Conservation (phyloP, 2,113 vertebrate genomes). For the Nettapus auritus region DNA sequence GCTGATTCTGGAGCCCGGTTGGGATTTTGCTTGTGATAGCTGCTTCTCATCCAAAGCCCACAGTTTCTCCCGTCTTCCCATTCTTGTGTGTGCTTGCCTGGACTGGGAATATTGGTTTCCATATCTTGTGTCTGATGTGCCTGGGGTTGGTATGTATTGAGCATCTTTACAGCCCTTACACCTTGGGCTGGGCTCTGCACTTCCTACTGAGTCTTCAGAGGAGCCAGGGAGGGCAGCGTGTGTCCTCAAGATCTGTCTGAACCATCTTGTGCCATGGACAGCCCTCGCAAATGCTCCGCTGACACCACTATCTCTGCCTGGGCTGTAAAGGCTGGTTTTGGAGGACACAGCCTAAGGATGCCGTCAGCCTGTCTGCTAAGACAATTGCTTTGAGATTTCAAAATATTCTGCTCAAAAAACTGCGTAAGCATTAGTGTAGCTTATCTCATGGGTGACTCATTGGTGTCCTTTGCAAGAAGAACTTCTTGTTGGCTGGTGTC, state of each 20-base stretch:
- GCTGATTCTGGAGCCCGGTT: not conserved
- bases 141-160: not conserved
- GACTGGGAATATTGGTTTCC: not conserved
- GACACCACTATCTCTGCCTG: not conserved
- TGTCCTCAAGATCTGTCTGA: not conserved
- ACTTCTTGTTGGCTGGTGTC: not conserved
- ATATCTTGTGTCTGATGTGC: not conserved
- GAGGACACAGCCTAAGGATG: not conserved
- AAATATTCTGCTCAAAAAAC: not conserved
- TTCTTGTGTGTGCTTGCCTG: not conserved
- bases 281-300: not conserved
- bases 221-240: not conserved
- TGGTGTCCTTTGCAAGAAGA: not conserved
- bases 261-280: not conserved
- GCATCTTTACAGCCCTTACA: not conserved
- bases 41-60: not conserved
- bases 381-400: not conserved
- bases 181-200: not conserved
- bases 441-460: not conserved
- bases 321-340: not conserved
- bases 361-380: not conserved
- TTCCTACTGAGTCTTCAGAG: not conserved
- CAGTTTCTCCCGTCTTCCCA: not conserved
- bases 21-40: not conserved
- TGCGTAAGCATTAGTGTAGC: accelerated